These are phyloP conservation scores for Theonella swinhoei DNA, from an alignment of 37 sponge, comb jelly and placozoan genomes.

Conservation along the genomic window DNA sequence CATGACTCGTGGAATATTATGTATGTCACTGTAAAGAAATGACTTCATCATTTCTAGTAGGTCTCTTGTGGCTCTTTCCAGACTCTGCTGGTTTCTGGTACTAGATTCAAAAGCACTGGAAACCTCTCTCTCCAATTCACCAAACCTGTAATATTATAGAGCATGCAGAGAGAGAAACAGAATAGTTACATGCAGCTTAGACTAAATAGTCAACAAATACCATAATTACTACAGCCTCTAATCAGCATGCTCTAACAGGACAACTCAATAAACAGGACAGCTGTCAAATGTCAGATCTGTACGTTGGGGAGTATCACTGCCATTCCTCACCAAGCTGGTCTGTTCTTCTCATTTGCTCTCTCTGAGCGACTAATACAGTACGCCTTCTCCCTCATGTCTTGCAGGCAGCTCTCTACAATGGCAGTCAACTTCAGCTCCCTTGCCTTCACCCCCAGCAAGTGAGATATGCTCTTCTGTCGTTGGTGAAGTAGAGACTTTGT, in stretches of 20 bases:
- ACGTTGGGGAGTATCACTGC: no score
- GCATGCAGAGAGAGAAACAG: no score
- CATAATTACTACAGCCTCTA: no score
- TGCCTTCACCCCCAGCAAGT: constrained; percentile 8
- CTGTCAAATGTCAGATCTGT: no score
- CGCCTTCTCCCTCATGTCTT: constrained; percentile 26
- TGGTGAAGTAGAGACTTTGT: neutral
- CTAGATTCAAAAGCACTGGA: neutral
- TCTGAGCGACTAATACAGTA: constrained; percentile 2
- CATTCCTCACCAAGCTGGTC: constrained; percentile 47
- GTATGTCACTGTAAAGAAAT: constrained; percentile 12
- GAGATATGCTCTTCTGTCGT: neutral
- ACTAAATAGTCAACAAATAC: no score
- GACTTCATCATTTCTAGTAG: constrained; percentile 17
- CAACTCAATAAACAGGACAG: no score
- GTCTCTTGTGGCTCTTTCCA: neutral
- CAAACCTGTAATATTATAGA: constrained; percentile 22
- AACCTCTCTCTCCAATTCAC: constrained; percentile 16
- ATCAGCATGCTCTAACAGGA: no score
- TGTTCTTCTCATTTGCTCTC: constrained; percentile 13
- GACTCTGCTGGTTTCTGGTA: no score
- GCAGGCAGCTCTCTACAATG: constrained; percentile 2
- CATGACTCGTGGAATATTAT: constrained; percentile 7
- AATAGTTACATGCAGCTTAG: no score
- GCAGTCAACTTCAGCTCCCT: neutral